These are phyloP conservation scores for Anhinga rufa DNA, from an alignment of 2,113 vertebrate species.

Conservation along the genomic window DNA sequence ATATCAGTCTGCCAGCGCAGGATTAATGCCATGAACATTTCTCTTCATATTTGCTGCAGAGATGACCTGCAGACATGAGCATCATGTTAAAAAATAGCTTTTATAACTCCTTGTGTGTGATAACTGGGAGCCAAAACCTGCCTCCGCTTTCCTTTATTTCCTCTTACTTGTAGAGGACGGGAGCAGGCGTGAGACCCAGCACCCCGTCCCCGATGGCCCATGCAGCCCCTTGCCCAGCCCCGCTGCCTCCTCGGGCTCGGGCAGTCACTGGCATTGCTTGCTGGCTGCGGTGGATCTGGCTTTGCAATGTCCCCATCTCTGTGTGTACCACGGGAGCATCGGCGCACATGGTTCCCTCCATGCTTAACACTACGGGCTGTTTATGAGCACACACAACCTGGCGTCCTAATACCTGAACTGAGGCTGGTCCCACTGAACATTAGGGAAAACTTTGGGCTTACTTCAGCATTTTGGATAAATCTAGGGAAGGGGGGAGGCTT, in stretches of 20 bases:
- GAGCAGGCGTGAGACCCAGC: neutral
- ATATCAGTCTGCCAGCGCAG: neutral
- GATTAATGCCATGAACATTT: conserved; percentile 27
- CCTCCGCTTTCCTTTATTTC: neutral
- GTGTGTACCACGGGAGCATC: rapidly evolving
- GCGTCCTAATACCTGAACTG: neutral
- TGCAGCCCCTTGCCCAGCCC: neutral
- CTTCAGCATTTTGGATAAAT: neutral
- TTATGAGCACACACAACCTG: neutral
- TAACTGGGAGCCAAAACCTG: neutral
- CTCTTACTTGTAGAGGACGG: neutral
- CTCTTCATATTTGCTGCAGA: conserved; percentile 40
- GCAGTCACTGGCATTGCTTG: rapidly evolving
- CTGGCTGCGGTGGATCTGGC: neutral
- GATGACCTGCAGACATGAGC: conserved; percentile 34
- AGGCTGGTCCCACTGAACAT: neutral
- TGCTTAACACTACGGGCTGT: rapidly evolving
- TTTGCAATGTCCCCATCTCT: rapidly evolving
- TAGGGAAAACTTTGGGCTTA: neutral
- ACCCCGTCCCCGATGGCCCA: rapidly evolving
- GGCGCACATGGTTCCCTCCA: rapidly evolving
- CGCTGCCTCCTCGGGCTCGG: neutral
- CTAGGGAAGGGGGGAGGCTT: neutral
- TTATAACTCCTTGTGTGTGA: neutral
- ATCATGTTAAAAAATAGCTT: conserved; percentile 35